Percentiles rank a stretch among this genome's conserved stretches.
Evolutionary conservation across 2,888 invertebrate species (phyloP).

Genomic region (Epinotia nisella): DNA sequence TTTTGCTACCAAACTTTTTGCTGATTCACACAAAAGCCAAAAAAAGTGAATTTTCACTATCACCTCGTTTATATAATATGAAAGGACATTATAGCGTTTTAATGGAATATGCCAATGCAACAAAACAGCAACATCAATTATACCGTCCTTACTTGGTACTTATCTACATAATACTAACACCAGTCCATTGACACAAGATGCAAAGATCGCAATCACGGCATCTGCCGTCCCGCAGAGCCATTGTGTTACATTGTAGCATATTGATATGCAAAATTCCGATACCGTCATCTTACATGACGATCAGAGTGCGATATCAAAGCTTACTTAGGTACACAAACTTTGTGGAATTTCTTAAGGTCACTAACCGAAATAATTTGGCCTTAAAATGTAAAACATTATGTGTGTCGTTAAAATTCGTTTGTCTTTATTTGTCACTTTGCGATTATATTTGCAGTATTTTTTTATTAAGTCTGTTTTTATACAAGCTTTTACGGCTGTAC

Average conservation of each 20-base stretch:
- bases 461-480: no score
- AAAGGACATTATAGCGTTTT: background rate
- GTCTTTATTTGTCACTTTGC: background rate
- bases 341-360: slow-evolving; percentile 13
- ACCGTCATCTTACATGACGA: background rate
- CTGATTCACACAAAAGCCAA: no score
- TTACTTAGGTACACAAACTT: slow-evolving; percentile 8
- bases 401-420: background rate
- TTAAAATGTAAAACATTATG: background rate
- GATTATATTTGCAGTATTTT: no score
- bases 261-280: slow-evolving; percentile 13
- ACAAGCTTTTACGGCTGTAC: no score
- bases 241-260: slow-evolving; percentile 23
- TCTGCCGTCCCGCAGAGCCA: slow-evolving; percentile 9
- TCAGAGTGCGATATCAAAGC: background rate
- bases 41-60: no score
- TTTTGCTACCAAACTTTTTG: background rate
- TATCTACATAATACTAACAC: slow-evolving; percentile 7
- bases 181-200: slow-evolving; percentile 19
- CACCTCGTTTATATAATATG: no score
- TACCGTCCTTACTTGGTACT: background rate
- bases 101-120: background rate
- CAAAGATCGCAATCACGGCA: slow-evolving; percentile 1
- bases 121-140: background rate
- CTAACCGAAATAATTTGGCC: background rate